phyloP scores from a whole-genome alignment of 2,888 invertebrate species.

The Sipha maydis region DNA sequence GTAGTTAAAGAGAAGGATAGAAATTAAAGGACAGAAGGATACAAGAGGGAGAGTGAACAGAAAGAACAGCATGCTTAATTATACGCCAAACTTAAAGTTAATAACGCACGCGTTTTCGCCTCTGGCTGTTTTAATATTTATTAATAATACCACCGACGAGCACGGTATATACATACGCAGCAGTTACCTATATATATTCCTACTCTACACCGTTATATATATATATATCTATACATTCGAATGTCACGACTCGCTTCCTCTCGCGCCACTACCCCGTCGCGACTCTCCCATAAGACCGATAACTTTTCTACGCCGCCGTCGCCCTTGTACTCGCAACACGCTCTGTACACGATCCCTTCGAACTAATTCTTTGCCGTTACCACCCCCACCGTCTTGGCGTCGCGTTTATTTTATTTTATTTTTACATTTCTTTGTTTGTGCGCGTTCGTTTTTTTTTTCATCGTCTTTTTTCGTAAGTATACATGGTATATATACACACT shows the following conservation, averaged over 20 bases:
- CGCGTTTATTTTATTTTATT: slow-evolving; percentile 8
- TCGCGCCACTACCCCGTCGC: neutral
- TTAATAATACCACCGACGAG: slow-evolving; percentile 29
- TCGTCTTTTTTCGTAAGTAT: neutral
- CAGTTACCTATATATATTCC: neutral
- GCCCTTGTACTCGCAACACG: neutral
- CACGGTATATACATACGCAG: neutral
- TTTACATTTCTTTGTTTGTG: neutral
- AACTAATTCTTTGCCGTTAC: slow-evolving; percentile 27
- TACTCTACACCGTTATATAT: too few relatives aligned
- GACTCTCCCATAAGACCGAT: slow-evolving; percentile 58
- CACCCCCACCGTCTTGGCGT: neutral
- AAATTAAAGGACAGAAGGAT: neutral
- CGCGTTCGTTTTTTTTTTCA: neutral
- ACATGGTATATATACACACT: neutral
- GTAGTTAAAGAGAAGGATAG: neutral
- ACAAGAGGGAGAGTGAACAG: neutral
- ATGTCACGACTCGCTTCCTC: slow-evolving; percentile 25
- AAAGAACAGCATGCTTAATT: slow-evolving; percentile 42
- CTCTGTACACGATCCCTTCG: slow-evolving; percentile 7
- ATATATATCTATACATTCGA: neutral
- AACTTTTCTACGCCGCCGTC: slow-evolving; percentile 45
- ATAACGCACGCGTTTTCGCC: slow-evolving; percentile 51
- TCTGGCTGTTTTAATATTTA: slow-evolving; percentile 58
- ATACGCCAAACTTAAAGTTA: slow-evolving; percentile 51